Percentiles rank a stretch among this genome's conserved stretches.
phyloP scores from a whole-genome alignment of 64 coral and sea anemone species.

The Stylophora pistillata region DNA sequence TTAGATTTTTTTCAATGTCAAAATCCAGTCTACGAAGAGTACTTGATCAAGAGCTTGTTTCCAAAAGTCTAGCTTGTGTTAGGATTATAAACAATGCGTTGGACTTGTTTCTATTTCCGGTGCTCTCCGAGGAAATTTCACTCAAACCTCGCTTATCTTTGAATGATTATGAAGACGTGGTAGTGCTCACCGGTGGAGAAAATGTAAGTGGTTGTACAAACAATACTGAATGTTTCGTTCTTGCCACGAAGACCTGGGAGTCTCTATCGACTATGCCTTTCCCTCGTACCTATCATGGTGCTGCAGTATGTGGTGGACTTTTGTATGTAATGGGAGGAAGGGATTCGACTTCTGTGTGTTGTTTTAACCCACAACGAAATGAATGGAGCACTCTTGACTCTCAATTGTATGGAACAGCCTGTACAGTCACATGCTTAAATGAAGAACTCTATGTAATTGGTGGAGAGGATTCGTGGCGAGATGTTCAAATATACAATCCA shows the following conservation, averaged over 20 bases:
- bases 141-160: background rate
- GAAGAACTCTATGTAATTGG: slow-evolving; percentile 38
- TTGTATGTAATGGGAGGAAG: background rate
- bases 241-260: background rate
- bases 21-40: slow-evolving; percentile 30
- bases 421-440: background rate
- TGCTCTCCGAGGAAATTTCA: background rate
- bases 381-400: background rate
- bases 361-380: background rate
- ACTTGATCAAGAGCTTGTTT: background rate
- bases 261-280: background rate
- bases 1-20: slow-evolving; percentile 62
- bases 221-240: background rate
- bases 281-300: background rate
- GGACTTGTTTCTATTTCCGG: background rate
- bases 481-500: background rate
- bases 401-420: background rate
- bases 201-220: background rate
- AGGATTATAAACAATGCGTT: background rate
- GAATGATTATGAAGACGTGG: background rate
- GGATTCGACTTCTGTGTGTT: background rate
- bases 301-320: slow-evolving; percentile 17
- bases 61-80: background rate
- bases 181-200: background rate
- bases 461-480: background rate